phyloP scores from a whole-genome alignment of 2,113 vertebrate species.

The Urocitellus parryii region DNA sequence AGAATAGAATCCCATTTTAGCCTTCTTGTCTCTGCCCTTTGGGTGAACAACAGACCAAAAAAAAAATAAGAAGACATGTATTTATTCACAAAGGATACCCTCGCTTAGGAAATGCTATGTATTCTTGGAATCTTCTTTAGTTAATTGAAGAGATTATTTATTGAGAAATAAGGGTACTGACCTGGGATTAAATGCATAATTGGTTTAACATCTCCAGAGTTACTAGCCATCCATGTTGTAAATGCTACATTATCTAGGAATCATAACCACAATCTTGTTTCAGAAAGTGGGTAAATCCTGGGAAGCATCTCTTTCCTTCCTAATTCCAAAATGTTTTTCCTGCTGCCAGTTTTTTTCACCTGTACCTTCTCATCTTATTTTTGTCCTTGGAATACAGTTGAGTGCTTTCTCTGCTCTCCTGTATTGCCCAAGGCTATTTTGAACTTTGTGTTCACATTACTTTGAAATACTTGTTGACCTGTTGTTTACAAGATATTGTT shows the following conservation, averaged over 20 bases:
- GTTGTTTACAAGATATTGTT: constrained; percentile 2
- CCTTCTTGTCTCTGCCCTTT: background rate
- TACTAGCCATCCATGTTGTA: background rate
- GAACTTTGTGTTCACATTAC: constrained; percentile 8
- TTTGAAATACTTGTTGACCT: constrained; percentile 36
- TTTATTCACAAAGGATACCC: background rate
- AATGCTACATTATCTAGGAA: background rate
- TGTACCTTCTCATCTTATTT: background rate
- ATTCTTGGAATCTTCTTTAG: constrained; percentile 34
- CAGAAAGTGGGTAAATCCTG: background rate
- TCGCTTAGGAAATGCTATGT: background rate
- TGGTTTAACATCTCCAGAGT: background rate
- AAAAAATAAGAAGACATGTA: background rate
- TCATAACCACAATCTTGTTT: background rate
- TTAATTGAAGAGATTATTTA: background rate
- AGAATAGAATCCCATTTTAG: background rate
- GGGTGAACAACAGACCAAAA: background rate
- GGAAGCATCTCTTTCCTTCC: background rate
- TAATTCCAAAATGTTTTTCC: background rate
- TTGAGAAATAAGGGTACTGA: background rate
- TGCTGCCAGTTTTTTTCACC: background rate
- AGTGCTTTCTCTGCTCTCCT: background rate
- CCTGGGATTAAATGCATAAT: background rate
- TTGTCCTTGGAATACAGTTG: background rate
- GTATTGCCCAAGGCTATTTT: background rate